phyloP scores from a whole-genome alignment of 2,797 vertebrate species.

The Sebastes taczanowskii region DNA sequence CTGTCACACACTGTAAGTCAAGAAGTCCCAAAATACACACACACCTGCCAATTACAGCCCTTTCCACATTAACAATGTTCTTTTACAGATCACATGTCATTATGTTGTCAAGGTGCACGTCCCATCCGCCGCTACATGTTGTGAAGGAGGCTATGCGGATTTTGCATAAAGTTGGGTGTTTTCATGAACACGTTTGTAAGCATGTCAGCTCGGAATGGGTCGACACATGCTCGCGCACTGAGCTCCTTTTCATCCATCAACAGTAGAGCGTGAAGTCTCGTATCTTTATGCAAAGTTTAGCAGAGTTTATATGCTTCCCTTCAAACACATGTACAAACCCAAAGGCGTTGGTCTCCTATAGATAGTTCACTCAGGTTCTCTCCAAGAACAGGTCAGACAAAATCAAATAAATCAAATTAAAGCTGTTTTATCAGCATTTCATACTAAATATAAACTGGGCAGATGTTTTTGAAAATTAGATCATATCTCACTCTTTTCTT shows the following conservation, averaged over 20 bases:
- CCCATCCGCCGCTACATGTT: background rate
- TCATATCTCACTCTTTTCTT: constrained; percentile 21
- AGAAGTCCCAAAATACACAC: constrained; percentile 33
- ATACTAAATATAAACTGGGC: background rate
- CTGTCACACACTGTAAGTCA: constrained; percentile 34
- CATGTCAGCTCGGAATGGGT: constrained; percentile 8
- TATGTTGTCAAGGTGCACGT: constrained; percentile 54
- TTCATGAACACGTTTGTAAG: constrained; percentile 26
- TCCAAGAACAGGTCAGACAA: background rate
- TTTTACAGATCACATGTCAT: constrained; percentile 31
- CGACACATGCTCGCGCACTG: constrained; percentile 6
- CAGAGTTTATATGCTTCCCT: background rate
- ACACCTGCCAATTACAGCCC: constrained; percentile 43
- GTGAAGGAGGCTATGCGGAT: background rate
- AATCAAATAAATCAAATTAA: background rate
- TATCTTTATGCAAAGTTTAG: constrained; percentile 10
- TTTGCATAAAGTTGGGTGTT: constrained; percentile 2
- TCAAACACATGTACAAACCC: constrained; percentile 28
- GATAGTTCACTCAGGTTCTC: background rate
- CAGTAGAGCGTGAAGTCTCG: constrained; percentile 22
- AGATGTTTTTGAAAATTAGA: background rate
- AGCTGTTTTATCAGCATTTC: background rate
- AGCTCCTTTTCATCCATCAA: background rate
- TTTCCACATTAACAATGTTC: constrained; percentile 9
- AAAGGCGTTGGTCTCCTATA: background rate